These are phyloP conservation scores for Ypsolopha scabrella DNA, from an alignment of 2,888 invertebrate species.

Conservation along the genomic window DNA sequence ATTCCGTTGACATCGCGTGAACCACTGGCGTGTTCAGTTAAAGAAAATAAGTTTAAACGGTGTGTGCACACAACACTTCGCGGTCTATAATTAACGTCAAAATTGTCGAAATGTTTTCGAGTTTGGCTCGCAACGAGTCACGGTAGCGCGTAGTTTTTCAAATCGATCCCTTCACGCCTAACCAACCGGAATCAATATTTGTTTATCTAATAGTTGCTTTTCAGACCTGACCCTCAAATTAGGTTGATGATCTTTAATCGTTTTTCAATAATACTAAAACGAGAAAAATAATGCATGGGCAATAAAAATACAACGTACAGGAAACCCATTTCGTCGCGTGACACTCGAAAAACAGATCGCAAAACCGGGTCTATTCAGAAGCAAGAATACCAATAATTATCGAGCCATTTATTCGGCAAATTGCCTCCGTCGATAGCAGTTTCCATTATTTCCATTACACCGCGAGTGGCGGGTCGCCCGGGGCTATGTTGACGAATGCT, in stretches of 20 bases:
- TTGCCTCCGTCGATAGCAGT: constrained; percentile 47
- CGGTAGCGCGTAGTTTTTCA: not conserved
- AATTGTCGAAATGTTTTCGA: constrained; percentile 11
- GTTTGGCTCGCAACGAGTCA: constrained; percentile 7
- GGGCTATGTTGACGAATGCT: constrained; percentile 26
- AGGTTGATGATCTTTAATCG: not conserved
- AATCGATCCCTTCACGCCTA: not conserved
- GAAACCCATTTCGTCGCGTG: not conserved
- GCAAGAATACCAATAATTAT: constrained; percentile 17
- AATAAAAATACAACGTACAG: no score
- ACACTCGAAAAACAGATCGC: not conserved
- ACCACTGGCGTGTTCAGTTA: constrained; percentile 15
- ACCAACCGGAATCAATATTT: not conserved
- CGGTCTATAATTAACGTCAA: constrained; percentile 15
- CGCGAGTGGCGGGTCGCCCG: constrained; percentile 21
- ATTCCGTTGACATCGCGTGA: constrained; percentile 15
- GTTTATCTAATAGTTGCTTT: not conserved
- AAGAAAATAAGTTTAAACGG: constrained; percentile 16
- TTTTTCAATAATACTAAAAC: not conserved
- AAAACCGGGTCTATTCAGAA: not conserved
- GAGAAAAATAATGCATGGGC: not conserved
- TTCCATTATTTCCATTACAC: constrained; percentile 47
- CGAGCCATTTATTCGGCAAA: constrained; percentile 44
- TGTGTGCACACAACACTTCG: constrained; percentile 11
- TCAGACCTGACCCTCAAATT: not conserved